A percentile compares a stretch with the other conserved stretches of the same genome.
Evolutionary conservation across 2,797 vertebrate genomes (phyloP).

Genomic region (Spea hammondii): DNA sequence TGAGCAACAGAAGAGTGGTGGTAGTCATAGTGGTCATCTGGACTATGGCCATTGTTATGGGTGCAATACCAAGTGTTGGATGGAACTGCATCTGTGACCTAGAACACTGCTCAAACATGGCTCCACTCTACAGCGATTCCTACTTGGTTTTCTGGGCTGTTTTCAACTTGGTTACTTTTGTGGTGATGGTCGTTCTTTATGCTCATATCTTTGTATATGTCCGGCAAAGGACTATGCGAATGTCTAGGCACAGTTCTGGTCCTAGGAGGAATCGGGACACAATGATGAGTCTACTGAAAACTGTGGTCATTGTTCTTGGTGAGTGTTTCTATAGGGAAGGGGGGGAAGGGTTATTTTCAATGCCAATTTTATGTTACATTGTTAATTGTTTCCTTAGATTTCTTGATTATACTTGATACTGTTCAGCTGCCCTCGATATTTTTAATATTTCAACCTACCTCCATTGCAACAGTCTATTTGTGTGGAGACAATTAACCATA

Average conservation of each 20-base stretch:
- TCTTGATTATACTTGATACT: too few relatives aligned
- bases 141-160: conserved; percentile 98
- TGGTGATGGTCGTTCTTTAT: conserved; percentile 97
- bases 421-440: too few relatives aligned
- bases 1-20: conserved; percentile 96
- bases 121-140: conserved; percentile 96
- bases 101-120: conserved; percentile 92
- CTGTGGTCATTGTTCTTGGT: conserved; percentile 96
- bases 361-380: too few relatives aligned
- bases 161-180: conserved; percentile 96
- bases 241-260: conserved; percentile 96
- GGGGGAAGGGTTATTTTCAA: too few relatives aligned
- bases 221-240: conserved; percentile 97
- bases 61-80: conserved; percentile 93
- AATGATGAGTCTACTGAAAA: conserved; percentile 99
- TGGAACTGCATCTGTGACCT: conserved; percentile 98
- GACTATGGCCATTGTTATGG: conserved; percentile 98
- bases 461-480: too few relatives aligned
- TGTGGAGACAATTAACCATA: too few relatives aligned
- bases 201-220: conserved; percentile 98
- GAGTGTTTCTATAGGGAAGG: conserved; percentile 55
- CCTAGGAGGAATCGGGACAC: conserved; percentile 93
- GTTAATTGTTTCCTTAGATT: too few relatives aligned
- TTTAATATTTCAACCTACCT: too few relatives aligned
- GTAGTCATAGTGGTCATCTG: conserved; percentile 97